Percentiles rank a stretch among this genome's conserved stretches.
Conservation (phyloP, 2,797 vertebrate species). For the Petrocephalus schoutedeni region DNA sequence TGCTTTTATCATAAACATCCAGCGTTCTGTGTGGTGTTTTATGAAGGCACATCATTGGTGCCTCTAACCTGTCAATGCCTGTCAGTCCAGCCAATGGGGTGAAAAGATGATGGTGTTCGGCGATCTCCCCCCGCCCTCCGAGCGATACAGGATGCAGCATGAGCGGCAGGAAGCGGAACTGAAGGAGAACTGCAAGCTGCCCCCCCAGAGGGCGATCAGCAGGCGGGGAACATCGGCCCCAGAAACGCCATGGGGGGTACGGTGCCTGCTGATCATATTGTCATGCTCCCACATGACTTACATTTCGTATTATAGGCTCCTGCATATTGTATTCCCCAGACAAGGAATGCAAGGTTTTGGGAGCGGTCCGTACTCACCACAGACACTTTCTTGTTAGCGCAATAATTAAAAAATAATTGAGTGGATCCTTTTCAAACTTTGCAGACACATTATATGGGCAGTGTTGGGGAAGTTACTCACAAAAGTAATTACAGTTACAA, state of each 20-base stretch:
- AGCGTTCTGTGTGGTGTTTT: background rate
- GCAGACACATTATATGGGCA: background rate
- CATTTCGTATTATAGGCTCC: background rate
- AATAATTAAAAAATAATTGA: background rate
- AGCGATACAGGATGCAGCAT: conserved; percentile 10
- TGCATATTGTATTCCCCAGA: no score
- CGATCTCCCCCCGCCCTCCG: conserved; percentile 15
- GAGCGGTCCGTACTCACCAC: no score
- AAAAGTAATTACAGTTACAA: no score
- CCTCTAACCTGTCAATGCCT: background rate
- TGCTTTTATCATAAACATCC: background rate
- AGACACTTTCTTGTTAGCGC: no score
- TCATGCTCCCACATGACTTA: background rate
- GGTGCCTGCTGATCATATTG: background rate
- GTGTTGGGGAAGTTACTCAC: no score
- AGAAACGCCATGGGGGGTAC: background rate
- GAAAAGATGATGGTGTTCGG: conserved; percentile 13
- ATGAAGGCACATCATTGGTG: background rate
- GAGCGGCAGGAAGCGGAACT: background rate
- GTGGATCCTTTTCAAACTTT: background rate
- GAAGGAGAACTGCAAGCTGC: background rate
- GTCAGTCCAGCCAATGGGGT: background rate
- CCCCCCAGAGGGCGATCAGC: background rate
- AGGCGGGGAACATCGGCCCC: background rate
- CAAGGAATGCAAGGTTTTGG: no score